phyloP scores from a whole-genome alignment of 2,797 vertebrate genomes.

The Myotis myotis region DNA sequence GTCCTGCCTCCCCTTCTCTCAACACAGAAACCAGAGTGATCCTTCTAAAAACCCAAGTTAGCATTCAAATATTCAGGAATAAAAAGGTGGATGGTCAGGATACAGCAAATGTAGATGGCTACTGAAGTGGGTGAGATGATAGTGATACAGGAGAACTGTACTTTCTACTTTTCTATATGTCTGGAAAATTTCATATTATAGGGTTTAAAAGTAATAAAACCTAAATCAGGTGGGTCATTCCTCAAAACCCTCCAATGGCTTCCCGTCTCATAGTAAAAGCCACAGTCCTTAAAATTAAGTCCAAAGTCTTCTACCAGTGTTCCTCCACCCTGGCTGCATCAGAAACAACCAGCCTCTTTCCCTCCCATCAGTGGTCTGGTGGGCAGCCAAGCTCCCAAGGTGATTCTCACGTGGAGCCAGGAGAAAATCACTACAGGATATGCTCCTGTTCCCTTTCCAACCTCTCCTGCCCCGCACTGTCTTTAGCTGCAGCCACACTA shows the following conservation, averaged over 20 bases:
- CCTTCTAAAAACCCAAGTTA: constrained; percentile 2
- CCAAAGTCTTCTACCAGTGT: background rate
- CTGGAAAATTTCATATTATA: background rate
- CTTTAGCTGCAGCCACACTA: background rate
- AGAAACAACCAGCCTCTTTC: background rate
- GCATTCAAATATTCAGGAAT: background rate
- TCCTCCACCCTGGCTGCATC: background rate
- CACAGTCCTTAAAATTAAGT: background rate
- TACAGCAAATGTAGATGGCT: background rate
- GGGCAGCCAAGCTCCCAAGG: background rate
- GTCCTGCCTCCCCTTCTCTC: background rate
- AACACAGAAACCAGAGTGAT: constrained; percentile 14
- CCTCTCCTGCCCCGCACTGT: background rate
- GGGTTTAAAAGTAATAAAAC: background rate
- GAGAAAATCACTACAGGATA: background rate
- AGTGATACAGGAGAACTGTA: background rate
- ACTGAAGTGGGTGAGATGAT: background rate
- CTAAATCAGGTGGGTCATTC: background rate
- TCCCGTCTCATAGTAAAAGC: background rate
- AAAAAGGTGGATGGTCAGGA: background rate
- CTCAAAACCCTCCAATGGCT: background rate
- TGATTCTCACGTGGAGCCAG: background rate
- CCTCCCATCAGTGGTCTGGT: background rate
- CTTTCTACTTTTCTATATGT: background rate
- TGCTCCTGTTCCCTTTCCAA: background rate